phyloP scores from a whole-genome alignment of 2,888 invertebrate genomes.

The Tenthredo amoena region DNA sequence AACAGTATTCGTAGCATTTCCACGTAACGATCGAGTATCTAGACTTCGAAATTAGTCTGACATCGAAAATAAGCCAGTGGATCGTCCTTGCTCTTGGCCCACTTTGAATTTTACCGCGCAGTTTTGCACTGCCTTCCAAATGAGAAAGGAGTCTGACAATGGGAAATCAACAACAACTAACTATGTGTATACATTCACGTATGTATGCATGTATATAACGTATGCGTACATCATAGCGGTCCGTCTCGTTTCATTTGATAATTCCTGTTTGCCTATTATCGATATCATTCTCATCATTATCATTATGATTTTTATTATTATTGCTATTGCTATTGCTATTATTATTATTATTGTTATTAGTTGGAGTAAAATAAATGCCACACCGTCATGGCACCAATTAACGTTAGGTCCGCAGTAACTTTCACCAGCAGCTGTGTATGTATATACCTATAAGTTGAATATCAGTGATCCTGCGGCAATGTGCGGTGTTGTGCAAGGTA shows the following conservation, averaged over 20 bases:
- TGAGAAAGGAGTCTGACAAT: slow-evolving; percentile 15
- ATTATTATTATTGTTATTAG: background rate
- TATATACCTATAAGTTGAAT: slow-evolving; percentile 8
- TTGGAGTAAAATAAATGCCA: slow-evolving; percentile 22
- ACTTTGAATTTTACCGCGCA: slow-evolving; percentile 23
- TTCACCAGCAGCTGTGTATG: slow-evolving; percentile 2
- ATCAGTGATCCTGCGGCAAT: slow-evolving; percentile 30
- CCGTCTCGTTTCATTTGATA: background rate
- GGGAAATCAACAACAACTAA: background rate
- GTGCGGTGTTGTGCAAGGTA: slow-evolving; percentile 19
- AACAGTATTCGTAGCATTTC: background rate
- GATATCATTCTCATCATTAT: background rate
- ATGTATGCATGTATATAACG: background rate
- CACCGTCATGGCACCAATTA: slow-evolving; percentile 33
- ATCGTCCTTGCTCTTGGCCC: slow-evolving; percentile 32
- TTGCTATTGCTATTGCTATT: background rate
- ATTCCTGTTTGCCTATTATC: background rate
- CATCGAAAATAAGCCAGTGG: background rate
- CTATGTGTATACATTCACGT: background rate
- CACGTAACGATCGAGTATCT: background rate
- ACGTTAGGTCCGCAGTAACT: slow-evolving; percentile 11
- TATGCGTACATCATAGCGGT: background rate
- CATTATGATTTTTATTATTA: background rate
- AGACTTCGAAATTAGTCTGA: background rate
- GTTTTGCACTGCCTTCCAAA: background rate